A percentile compares a stretch with the other conserved stretches of the same genome.
Conservation (phyloP, 2,113 vertebrate species). For the Terrapene triunguis region DNA sequence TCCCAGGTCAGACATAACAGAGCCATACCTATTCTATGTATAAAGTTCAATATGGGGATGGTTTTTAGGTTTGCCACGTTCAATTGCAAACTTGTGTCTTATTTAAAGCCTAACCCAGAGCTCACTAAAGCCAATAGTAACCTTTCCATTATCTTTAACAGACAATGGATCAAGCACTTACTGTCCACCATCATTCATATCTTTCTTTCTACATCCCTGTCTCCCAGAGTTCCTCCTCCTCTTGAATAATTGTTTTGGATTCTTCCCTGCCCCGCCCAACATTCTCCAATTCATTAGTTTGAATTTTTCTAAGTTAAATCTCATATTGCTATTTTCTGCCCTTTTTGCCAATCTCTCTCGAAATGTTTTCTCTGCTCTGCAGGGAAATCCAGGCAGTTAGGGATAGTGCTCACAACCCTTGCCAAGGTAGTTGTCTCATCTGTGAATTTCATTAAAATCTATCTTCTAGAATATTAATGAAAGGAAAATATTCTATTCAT, state of each 20-base stretch:
- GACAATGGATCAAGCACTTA: background rate
- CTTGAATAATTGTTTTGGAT: background rate
- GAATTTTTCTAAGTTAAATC: background rate
- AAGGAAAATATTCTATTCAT: constrained; percentile 54
- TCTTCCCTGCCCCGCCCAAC: background rate
- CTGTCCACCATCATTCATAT: background rate
- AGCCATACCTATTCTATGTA: background rate
- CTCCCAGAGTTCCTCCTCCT: background rate
- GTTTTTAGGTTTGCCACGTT: background rate
- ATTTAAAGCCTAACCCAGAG: background rate
- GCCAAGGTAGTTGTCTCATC: background rate
- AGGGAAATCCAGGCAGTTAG: constrained; percentile 20
- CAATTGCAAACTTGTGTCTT: background rate
- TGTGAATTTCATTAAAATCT: background rate
- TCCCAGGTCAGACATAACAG: constrained; percentile 10
- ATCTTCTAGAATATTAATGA: constrained; percentile 29
- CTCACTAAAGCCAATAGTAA: constrained; percentile 10
- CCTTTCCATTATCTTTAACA: constrained; percentile 14
- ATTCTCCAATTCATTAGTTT: background rate
- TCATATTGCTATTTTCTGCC: background rate
- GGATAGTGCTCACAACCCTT: constrained; percentile 10
- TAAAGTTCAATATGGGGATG: background rate
- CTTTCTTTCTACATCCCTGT: background rate
- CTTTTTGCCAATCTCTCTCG: background rate
- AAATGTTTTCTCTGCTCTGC: background rate